Base-by-base conservation (phyloP, 2,113 vertebrate species). In the Plectropomus leopardus region DNA sequence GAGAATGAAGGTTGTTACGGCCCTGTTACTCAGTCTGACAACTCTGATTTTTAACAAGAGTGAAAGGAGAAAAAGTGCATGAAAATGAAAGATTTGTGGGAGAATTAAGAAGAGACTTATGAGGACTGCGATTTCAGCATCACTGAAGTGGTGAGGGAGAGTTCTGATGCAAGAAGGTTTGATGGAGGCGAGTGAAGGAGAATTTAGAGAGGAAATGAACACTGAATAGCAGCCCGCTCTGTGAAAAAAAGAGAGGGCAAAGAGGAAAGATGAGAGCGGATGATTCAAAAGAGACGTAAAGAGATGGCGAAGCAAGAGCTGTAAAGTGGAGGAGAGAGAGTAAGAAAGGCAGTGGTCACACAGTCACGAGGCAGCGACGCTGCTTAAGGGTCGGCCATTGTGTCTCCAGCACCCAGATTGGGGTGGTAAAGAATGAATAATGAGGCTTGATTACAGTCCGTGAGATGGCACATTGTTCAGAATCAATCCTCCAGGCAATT, bases 401-500 rank as follows among this genome's bases (percentile, higher is more conserved):
- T 93, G 87, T 89, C 87, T 81, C 86, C 84, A 76, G 86, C 81
- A 75, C 86, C 82, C 86, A 89, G 83, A 92, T 83, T 89, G 87
- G 75, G 73, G 74, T 82, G 90, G 86, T 89, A 88, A 91, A 91
- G 89, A 90, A 90, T 93, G 92, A 95, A 93, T 94, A 93, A 94
- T 95, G 92, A 93, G 86, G 86, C 88, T 94, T 95, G 95, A 95
- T 95, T 94, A 91, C 93, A 86, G 92, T 84, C 91, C 48, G 81
- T 86, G 87, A 92, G 88, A 93, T 89, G 90, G 85, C 86, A 88
- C 88, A 88, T 91, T 92, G 92, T 92, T 93, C 92, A 85, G 93
- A 93, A 94, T 94, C 93, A 93, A 93, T 95, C 92, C 92, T 90
- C 83, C 69, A 60, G 89, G 92, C 92, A 94, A 94, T 94, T 94